Percentiles rank a stretch among this genome's conserved stretches.
Evolutionary conservation across 2,797 vertebrate species (phyloP).

Genomic region (Falco rusticolus): DNA sequence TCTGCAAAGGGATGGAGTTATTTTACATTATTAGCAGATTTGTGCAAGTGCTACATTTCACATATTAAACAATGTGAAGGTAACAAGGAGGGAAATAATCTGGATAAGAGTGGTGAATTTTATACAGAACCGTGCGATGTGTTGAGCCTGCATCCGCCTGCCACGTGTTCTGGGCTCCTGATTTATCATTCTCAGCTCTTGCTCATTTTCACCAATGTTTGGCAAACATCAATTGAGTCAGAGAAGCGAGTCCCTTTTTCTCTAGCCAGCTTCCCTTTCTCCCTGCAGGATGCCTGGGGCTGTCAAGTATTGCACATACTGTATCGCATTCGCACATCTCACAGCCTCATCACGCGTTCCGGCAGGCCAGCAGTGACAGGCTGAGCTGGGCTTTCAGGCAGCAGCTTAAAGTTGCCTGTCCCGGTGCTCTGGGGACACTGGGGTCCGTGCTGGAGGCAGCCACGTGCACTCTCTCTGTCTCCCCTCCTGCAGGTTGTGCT

Average conservation of each 20-base stretch:
- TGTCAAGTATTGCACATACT: rapidly evolving
- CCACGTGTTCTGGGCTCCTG: rapidly evolving
- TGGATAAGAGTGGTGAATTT: not conserved
- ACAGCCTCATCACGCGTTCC: rapidly evolving
- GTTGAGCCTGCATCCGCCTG: not conserved
- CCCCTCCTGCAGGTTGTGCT: not conserved
- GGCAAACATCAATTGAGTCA: constrained; percentile 1
- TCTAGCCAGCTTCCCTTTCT: not conserved
- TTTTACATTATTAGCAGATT: not conserved
- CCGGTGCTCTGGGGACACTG: not conserved
- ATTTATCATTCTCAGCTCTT: not conserved
- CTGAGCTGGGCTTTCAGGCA: not conserved
- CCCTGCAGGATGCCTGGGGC: not conserved
- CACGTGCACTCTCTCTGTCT: rapidly evolving
- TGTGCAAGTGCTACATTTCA: not conserved
- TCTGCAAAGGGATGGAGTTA: not conserved
- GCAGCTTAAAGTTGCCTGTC: not conserved
- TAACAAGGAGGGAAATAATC: not conserved
- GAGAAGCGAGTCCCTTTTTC: not conserved
- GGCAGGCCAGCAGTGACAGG: rapidly evolving
- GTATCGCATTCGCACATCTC: rapidly evolving
- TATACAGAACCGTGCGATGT: rapidly evolving
- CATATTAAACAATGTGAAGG: not conserved
- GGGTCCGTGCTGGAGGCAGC: rapidly evolving
- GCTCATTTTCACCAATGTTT: constrained; percentile 12